Evolutionary conservation across 2,113 vertebrate genomes (phyloP).

Genomic region (Progne subis): DNA sequence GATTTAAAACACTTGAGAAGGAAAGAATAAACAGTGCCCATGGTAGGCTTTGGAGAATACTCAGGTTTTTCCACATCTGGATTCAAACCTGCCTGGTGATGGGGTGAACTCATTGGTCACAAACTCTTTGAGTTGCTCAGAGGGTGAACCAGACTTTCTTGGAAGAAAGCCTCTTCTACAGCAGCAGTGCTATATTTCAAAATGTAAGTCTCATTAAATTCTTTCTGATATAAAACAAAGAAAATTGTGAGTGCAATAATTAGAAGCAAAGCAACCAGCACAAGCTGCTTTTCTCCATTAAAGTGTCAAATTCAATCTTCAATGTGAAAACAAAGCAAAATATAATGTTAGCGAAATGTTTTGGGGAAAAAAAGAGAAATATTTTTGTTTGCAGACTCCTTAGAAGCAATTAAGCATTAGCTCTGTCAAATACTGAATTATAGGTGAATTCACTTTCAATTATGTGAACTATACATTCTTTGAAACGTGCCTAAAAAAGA

Average conservation of each 20-base stretch:
- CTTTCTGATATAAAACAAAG: background rate
- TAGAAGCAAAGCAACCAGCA: background rate
- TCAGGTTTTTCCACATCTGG: background rate
- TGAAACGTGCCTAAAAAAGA: conserved; percentile 73
- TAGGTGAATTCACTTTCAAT: conserved; percentile 73
- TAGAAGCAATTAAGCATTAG: conserved; percentile 74
- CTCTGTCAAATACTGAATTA: conserved; percentile 71
- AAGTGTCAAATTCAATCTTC: conserved; percentile 38
- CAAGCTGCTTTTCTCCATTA: conserved; percentile 7
- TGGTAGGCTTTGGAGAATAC: background rate
- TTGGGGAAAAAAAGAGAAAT: conserved; percentile 62
- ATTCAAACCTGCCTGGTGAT: background rate
- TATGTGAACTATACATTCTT: conserved; percentile 70
- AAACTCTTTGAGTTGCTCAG: background rate
- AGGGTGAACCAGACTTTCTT: background rate
- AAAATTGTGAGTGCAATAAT: background rate
- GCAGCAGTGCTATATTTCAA: background rate
- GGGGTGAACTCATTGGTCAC: background rate
- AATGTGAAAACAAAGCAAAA: conserved; percentile 53
- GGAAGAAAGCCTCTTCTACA: background rate
- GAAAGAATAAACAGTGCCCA: background rate
- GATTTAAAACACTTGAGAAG: background rate
- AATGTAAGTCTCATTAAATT: conserved; percentile 1
- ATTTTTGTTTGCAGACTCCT: conserved; percentile 73
- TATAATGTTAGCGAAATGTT: conserved; percentile 63